Base-by-base conservation (phyloP, 2,797 vertebrate genomes). In the Otus scops region DNA sequence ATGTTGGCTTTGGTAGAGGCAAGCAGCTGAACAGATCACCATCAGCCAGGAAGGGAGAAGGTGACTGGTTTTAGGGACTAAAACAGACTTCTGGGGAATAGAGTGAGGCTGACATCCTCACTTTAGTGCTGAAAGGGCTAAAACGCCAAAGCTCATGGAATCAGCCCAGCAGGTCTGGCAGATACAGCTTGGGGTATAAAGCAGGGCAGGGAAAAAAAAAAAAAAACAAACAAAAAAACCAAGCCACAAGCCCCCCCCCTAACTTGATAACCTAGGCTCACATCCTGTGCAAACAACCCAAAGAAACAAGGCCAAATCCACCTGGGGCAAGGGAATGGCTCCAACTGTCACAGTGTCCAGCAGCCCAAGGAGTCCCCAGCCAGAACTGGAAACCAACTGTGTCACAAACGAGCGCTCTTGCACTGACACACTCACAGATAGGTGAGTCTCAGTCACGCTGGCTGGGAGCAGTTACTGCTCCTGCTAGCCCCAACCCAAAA, bases 331-430 rank as follows among this genome's bases (percentile, higher is more conserved):
- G 50, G n/a, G 67, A 56, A 73, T 26, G 13, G 19, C 69, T 85
- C 51, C 50, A 63, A 11, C n/a, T 23, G 24, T 14, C 75, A 48
- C 16, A 59, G 54, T 4, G 9, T 48, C 50, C 70, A 38, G 20
- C 45, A 64, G 26, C 27, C 17, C 51, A n/a, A 20, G 5, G 43
- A 34, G 13, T 27, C 43, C 59, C 45, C 26, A 47, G 76, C 41
- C 51, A 67, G 45, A 78, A 78, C 7, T 18, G n/a, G 57, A 38
- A 77, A 53, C 0, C 1, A 74, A 41, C 32, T 8, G 10, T n/a
- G 56, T 3, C 2, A 5, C 59, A 50, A 50, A 48, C 0, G 0
- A 64, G 32, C 13, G 6, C 7, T 38, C 30, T 13, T 17, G n/a
- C 47, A 6, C 32, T 7, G 16, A 60, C 59, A 34, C 34, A 34